Evolutionary conservation across 2,797 vertebrate species (phyloP).

Genomic region (Lindbergichthys nudifrons): DNA sequence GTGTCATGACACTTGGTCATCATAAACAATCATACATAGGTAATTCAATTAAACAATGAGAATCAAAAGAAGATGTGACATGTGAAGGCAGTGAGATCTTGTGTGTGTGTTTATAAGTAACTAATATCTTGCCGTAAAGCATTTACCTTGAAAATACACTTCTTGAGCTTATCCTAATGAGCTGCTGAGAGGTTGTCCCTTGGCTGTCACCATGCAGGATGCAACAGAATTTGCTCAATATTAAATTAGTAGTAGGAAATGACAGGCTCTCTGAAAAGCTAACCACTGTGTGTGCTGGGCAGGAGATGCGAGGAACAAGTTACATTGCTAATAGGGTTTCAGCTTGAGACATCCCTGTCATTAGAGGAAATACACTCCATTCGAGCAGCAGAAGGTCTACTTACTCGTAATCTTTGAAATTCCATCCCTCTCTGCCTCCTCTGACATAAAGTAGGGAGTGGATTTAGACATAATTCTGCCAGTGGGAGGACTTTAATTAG

Average conservation of each 20-base stretch:
- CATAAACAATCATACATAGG: slow-evolving; percentile 9
- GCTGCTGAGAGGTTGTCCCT: slow-evolving; percentile 35
- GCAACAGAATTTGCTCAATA: slow-evolving; percentile 52
- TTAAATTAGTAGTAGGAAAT: slow-evolving; percentile 64
- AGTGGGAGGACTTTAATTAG: slow-evolving; percentile 41
- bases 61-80: slow-evolving; percentile 4
- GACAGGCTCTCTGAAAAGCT: slow-evolving; percentile 50
- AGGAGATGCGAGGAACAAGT: slow-evolving; percentile 33
- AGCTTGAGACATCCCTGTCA: slow-evolving; percentile 49
- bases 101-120: slow-evolving; percentile 24
- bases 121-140: slow-evolving; percentile 28
- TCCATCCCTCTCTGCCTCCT: slow-evolving; percentile 20
- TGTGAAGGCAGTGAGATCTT: slow-evolving; percentile 19
- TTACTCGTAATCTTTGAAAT: slow-evolving; percentile 35
- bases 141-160: slow-evolving; percentile 27
- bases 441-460: slow-evolving; percentile 19
- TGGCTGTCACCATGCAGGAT: slow-evolving; percentile 43
- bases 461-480: slow-evolving; percentile 23
- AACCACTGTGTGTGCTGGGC: slow-evolving; percentile 38
- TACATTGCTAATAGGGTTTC: slow-evolving; percentile 52
- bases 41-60: slow-evolving; percentile 24
- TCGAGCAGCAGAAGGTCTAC: slow-evolving; percentile 37
- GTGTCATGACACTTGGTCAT: background rate
- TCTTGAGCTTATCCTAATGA: slow-evolving; percentile 45
- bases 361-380: slow-evolving; percentile 49